Evolutionary conservation across 92 coral and sea anemone species (phyloP), one percentile per base, ranked within the genome.

Genomic region (Meandrina meandrites): DNA sequence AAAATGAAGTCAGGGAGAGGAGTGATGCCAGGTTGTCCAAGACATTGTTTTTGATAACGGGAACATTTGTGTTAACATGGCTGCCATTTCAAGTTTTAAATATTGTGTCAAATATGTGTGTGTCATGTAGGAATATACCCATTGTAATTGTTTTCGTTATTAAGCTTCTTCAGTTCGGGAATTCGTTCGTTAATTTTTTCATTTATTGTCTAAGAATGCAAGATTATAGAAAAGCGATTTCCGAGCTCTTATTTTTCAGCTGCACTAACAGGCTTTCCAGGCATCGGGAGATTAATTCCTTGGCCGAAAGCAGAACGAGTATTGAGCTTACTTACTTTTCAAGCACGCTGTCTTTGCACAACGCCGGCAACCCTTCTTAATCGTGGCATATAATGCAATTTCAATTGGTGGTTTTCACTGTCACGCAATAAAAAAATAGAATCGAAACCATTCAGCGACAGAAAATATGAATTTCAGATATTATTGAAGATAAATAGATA

Each of bases 1-100:
- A 28, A 66, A 24, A 27, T 66, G 35, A n/a, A 66, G 18, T 66
- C 0, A 10, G 71, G 24, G 35, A 34, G 71, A 58, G 60, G 75
- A 58, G 9, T 14, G 42, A 75, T 13, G 32, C 66, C 4, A 36
- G 31, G 19, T 60, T 84, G 35, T 22, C 57, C 1, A 84, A n/a
- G 45, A 84, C 88, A n/a, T 8, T 84, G 28, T 57, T 84, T 15
- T 58, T 84, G 45, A 57, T 84, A 17, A 75, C 88, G 12, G 88
- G 45, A 37, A 11, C 70, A 12, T 84, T 62, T 30, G 22, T 84
- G 21, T 21, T 78, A 8, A 58, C 88, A 0, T 85, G 88, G 88
- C 68, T 85, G 0, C 88, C 88, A 16, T 45, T 85, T 27, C 66
- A 77, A 14, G 30, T 85, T 19, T 19, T 77, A 0, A 0, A 18